A percentile compares a stretch with the other conserved stretches of the same genome.
Evolutionary conservation across 2,888 invertebrate genomes (phyloP).

Genomic region (Acanthoscelides obtectus): DNA sequence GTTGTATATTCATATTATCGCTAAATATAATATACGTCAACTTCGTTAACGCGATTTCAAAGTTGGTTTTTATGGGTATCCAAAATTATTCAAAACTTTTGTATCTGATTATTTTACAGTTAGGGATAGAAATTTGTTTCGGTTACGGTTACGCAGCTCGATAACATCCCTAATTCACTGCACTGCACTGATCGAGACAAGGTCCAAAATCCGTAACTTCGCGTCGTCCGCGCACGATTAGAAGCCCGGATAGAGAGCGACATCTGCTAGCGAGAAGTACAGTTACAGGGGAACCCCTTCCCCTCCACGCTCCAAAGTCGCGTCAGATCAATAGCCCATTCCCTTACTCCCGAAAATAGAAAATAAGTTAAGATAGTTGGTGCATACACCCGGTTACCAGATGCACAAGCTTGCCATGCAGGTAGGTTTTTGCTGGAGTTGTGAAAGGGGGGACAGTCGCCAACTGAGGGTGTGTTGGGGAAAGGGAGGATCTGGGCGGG

Average conservation of each 20-base stretch:
- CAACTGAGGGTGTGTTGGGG: not conserved
- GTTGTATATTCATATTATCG: too few relatives aligned
- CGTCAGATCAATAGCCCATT: not conserved
- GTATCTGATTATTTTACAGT: too few relatives aligned
- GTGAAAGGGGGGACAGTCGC: not conserved
- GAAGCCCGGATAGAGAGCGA: not conserved
- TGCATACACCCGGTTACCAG: not conserved
- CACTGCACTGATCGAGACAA: not conserved
- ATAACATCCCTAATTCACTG: too few relatives aligned
- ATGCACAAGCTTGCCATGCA: not conserved
- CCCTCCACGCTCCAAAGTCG: not conserved
- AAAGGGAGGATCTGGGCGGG: not conserved
- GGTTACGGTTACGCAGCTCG: too few relatives aligned
- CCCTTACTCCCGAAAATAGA: not conserved
- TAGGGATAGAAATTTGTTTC: too few relatives aligned
- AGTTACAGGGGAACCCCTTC: not conserved
- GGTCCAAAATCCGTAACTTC: not conserved
- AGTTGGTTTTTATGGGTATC: too few relatives aligned
- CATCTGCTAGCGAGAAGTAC: not conserved
- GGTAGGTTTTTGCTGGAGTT: not conserved
- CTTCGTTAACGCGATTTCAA: too few relatives aligned
- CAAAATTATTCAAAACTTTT: too few relatives aligned
- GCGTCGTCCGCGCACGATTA: not conserved
- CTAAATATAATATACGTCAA: too few relatives aligned
- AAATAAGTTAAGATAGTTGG: not conserved